Conservation (phyloP, 1,140 invertebrate genomes). For the Drosophila persimilis region DNA sequence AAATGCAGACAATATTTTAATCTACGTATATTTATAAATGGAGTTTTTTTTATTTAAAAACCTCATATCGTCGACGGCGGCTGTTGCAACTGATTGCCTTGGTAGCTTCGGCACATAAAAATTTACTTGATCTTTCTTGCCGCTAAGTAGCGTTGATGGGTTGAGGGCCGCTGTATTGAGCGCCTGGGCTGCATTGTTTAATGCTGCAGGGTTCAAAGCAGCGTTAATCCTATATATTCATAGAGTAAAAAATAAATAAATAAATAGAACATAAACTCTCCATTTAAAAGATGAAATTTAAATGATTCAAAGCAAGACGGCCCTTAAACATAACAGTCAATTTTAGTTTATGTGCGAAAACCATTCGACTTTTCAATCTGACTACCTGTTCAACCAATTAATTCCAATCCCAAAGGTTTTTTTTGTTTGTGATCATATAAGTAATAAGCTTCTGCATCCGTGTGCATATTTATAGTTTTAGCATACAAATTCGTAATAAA, state of each 20-base stretch:
- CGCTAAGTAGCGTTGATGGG: slow-evolving; percentile 70
- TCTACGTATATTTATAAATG: slow-evolving; percentile 26
- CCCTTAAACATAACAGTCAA: not conserved
- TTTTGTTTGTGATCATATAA: too few species aligned
- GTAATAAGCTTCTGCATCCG: too few species aligned
- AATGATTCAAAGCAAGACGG: slow-evolving; percentile 15
- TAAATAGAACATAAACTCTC: slow-evolving; percentile 19
- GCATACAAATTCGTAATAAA: too few species aligned
- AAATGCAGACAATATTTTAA: slow-evolving; percentile 53
- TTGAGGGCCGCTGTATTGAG: slow-evolving; percentile 78
- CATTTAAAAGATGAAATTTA: slow-evolving; percentile 26
- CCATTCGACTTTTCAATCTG: not conserved
- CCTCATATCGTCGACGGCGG: slow-evolving; percentile 68
- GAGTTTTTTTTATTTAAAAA: slow-evolving; percentile 65
- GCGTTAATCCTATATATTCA: slow-evolving; percentile 76
- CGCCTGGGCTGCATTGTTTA: slow-evolving; percentile 78
- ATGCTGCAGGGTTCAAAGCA: slow-evolving; percentile 73
- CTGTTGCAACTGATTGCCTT: slow-evolving; percentile 54
- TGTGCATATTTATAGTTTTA: too few species aligned
- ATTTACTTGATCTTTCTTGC: slow-evolving; percentile 79
- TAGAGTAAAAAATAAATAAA: slow-evolving; percentile 45
- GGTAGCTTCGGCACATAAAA: slow-evolving; percentile 78
- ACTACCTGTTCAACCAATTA: not conserved
- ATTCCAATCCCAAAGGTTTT: not conserved
- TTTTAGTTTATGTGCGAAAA: slow-evolving; percentile 5